phyloP scores from a whole-genome alignment of 2,797 vertebrate genomes.

The Miichthys miiuy region DNA sequence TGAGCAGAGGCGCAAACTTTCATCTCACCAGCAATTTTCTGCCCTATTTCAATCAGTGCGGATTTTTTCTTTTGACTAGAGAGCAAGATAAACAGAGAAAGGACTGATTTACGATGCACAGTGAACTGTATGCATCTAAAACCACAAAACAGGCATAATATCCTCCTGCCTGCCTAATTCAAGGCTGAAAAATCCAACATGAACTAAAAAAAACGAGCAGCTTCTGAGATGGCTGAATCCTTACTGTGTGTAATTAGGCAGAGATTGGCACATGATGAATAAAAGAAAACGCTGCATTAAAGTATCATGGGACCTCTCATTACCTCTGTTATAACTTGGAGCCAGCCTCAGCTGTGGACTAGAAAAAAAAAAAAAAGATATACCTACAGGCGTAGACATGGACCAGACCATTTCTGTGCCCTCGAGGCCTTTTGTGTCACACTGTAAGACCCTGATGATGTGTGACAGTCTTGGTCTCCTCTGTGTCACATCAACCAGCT shows the following conservation, averaged over 20 bases:
- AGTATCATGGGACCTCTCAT: conserved; percentile 44
- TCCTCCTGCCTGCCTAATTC: conserved; percentile 22
- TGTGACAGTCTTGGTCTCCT: conserved; percentile 68
- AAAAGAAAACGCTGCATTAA: conserved; percentile 45
- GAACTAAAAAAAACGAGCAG: conserved; percentile 19
- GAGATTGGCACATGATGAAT: conserved; percentile 55
- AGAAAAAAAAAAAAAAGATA: conserved; percentile 5
- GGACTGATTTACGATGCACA: background rate
- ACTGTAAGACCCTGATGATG: conserved; percentile 55
- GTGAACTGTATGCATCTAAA: conserved; percentile 11
- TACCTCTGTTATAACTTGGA: conserved; percentile 47
- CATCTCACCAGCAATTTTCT: conserved; percentile 19
- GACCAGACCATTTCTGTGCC: conserved; percentile 59
- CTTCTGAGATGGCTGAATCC: conserved; percentile 26
- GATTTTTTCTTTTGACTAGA: conserved; percentile 21
- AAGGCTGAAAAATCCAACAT: conserved; percentile 25
- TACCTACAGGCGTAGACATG: conserved; percentile 33
- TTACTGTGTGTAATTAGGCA: conserved; percentile 50
- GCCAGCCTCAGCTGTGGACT: conserved; percentile 28
- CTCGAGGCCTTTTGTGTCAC: conserved; percentile 46
- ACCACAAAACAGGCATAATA: conserved; percentile 8
- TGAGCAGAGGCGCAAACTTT: conserved; percentile 23
- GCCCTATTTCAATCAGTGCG: conserved; percentile 18
- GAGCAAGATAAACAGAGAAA: conserved; percentile 24
- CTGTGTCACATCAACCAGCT: conserved; percentile 66